phyloP scores from a whole-genome alignment of 2,113 vertebrate genomes.

The Calonectris borealis region DNA sequence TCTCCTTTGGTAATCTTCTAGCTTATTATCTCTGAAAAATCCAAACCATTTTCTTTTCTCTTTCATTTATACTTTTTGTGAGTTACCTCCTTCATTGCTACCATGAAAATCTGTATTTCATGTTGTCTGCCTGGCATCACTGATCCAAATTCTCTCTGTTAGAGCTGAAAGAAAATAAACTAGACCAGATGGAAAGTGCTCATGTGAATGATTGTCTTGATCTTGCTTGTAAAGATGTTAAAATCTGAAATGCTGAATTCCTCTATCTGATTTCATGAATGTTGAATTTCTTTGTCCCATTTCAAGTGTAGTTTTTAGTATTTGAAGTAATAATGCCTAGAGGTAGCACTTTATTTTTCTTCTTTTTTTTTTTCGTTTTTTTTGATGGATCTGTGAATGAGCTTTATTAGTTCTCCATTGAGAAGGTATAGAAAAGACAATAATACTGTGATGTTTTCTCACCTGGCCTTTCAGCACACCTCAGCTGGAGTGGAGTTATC shows the following conservation, averaged over 20 bases:
- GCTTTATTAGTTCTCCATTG: neutral
- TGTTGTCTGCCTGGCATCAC: neutral
- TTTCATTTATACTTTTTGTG: neutral
- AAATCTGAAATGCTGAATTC: neutral
- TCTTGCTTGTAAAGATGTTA: neutral
- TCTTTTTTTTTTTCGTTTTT: neutral
- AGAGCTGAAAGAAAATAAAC: conserved; percentile 14
- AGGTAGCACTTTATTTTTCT: neutral
- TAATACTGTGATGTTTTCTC: neutral
- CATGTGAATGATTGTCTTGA: neutral
- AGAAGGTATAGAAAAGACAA: neutral
- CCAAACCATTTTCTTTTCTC: neutral
- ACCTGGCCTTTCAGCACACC: neutral
- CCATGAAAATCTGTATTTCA: neutral
- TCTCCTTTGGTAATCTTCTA: neutral
- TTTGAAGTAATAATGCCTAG: neutral
- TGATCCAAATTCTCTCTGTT: neutral
- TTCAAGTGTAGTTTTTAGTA: neutral
- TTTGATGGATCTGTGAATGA: neutral
- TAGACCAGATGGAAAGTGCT: neutral
- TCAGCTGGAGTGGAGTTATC: neutral
- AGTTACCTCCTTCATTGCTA: neutral
- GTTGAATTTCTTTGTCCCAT: neutral
- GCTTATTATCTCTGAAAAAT: neutral
- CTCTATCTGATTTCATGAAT: neutral